Conservation (phyloP, 2,888 invertebrate species). For the Drosophila anomalipes region DNA sequence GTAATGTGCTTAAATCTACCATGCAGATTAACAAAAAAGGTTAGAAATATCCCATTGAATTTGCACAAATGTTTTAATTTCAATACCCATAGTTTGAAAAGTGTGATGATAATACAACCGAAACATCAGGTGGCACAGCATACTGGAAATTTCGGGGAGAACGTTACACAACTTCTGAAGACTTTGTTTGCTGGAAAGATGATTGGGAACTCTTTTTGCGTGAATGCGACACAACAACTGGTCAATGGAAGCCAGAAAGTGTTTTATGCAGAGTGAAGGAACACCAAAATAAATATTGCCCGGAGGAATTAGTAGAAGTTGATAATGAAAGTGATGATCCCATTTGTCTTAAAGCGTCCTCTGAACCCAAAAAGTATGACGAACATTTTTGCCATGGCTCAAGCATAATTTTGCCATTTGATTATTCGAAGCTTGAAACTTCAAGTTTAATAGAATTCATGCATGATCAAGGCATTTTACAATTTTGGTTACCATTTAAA, state of each 20-base stretch:
- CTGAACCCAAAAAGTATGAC: constrained; percentile 67
- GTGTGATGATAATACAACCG: constrained; percentile 46
- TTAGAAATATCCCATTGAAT: neutral
- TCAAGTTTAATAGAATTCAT: constrained; percentile 28
- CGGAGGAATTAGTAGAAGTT: constrained; percentile 74
- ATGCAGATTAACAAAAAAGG: constrained; percentile 21
- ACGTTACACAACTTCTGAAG: constrained; percentile 55
- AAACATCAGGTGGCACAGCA: constrained; percentile 20
- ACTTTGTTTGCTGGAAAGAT: constrained; percentile 58
- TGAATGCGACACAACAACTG: constrained; percentile 59
- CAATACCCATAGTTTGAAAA: constrained; percentile 21
- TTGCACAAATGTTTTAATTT: neutral
- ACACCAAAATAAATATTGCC: constrained; percentile 63
- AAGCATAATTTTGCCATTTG: constrained; percentile 43
- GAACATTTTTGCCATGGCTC: constrained; percentile 77
- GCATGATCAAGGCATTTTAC: constrained; percentile 43
- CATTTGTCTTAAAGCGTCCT: constrained; percentile 82
- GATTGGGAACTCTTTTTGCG: constrained; percentile 51
- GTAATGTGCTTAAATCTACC: constrained; percentile 6
- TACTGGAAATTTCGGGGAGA: constrained; percentile 61
- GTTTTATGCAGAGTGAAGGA: constrained; percentile 43
- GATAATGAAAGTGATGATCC: constrained; percentile 18
- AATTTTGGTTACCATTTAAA: constrained; percentile 86
- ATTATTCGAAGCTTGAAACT: constrained; percentile 27
- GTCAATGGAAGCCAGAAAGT: constrained; percentile 53